Evolutionary conservation across 2,113 vertebrate species (phyloP).

Genomic region (Elgaria multicarinata): DNA sequence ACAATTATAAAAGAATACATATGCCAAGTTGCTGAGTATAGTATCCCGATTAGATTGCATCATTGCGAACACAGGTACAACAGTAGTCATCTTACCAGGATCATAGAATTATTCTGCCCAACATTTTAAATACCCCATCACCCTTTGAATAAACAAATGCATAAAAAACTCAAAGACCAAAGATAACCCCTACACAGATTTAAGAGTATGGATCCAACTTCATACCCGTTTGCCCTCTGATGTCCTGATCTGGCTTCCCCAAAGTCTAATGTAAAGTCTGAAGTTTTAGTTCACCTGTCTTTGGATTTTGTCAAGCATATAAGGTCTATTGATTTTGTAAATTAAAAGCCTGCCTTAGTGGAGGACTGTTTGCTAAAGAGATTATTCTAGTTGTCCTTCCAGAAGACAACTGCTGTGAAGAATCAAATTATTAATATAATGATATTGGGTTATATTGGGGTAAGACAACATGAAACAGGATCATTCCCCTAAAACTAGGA

Average conservation of each 20-base stretch:
- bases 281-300: background rate
- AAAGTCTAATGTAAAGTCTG: background rate
- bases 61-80: background rate
- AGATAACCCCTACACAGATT: background rate
- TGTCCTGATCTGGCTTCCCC: background rate
- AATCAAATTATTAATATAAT: background rate
- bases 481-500: background rate
- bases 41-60: background rate
- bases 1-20: too few species aligned
- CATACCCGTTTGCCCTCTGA: background rate
- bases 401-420: background rate
- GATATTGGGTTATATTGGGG: too few species aligned
- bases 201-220: background rate
- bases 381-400: background rate
- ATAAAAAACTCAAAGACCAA: conserved; percentile 26
- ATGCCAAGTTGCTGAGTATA: background rate
- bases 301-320: background rate
- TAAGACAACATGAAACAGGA: background rate
- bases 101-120: background rate
- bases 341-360: background rate
- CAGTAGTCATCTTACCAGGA: background rate
- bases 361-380: background rate
- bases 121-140: background rate
- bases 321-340: background rate
- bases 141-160: background rate